Conservation (phyloP, 2,888 invertebrate genomes). For the Cryptus viduatorius region DNA sequence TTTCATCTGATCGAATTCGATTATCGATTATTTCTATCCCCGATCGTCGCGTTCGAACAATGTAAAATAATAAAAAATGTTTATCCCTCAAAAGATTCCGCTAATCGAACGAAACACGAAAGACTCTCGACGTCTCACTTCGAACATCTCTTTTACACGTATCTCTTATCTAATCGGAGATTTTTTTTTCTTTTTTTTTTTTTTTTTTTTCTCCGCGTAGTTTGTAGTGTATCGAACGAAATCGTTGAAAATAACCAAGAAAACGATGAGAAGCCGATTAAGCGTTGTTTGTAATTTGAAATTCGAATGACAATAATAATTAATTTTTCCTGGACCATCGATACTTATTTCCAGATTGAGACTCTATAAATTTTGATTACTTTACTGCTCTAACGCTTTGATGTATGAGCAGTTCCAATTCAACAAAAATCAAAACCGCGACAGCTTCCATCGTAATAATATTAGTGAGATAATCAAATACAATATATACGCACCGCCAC, state of each 20-base stretch:
- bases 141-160: background rate
- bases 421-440: background rate
- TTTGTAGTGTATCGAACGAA: too few species aligned
- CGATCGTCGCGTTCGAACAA: background rate
- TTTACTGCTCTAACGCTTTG: background rate
- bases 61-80: background rate
- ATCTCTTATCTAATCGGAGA: conserved; percentile 12
- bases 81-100: background rate
- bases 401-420: conserved; percentile 9
- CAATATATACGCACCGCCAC: conserved; percentile 88
- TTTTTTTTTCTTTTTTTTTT: background rate
- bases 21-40: conserved; percentile 14
- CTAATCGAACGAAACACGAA: background rate
- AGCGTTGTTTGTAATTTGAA: background rate
- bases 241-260: background rate
- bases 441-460: conserved; percentile 1
- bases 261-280: background rate
- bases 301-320: background rate
- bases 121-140: background rate
- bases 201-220: background rate
- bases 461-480: conserved; percentile 14
- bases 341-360: conserved; percentile 62
- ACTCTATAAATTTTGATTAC: background rate
- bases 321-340: conserved; percentile 63
- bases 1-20: background rate